These are phyloP conservation scores for Lagenorhynchus albirostris DNA, from an alignment of 2,113 vertebrate genomes.

Conservation along the genomic window DNA sequence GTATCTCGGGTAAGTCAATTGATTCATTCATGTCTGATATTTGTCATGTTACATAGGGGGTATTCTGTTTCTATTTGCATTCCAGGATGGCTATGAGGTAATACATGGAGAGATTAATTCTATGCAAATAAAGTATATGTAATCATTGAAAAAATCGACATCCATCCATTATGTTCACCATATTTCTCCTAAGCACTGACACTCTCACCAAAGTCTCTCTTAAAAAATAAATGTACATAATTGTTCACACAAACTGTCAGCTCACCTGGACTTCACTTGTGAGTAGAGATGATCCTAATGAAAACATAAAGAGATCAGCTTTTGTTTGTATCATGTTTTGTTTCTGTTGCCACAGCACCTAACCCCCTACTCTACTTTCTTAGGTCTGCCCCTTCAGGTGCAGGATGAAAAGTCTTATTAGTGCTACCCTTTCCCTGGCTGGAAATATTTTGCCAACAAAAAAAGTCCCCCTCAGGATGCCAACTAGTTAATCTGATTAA, in stretches of 20 bases:
- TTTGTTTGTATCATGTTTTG: neutral
- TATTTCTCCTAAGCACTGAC: neutral
- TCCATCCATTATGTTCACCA: neutral
- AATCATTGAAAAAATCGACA: neutral
- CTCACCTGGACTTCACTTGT: neutral
- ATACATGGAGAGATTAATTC: neutral
- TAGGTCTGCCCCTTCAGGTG: neutral
- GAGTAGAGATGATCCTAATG: neutral
- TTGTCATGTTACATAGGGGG: neutral
- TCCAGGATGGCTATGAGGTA: accelerated
- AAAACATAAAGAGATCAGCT: neutral
- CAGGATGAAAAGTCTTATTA: neutral
- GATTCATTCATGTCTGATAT: neutral
- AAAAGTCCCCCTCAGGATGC: neutral
- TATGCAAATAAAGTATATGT: neutral
- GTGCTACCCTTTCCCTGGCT: neutral
- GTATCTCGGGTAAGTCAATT: neutral
- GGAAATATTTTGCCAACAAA: neutral
- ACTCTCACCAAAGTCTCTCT: neutral
- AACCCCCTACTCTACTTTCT: neutral
- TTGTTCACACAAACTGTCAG: neutral
- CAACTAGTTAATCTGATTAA: neutral
- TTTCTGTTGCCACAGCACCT: neutral
- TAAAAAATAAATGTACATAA: neutral
- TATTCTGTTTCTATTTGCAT: neutral